Evolutionary conservation across 2,113 vertebrate species (phyloP).

Genomic region (Aegotheles bennettii): DNA sequence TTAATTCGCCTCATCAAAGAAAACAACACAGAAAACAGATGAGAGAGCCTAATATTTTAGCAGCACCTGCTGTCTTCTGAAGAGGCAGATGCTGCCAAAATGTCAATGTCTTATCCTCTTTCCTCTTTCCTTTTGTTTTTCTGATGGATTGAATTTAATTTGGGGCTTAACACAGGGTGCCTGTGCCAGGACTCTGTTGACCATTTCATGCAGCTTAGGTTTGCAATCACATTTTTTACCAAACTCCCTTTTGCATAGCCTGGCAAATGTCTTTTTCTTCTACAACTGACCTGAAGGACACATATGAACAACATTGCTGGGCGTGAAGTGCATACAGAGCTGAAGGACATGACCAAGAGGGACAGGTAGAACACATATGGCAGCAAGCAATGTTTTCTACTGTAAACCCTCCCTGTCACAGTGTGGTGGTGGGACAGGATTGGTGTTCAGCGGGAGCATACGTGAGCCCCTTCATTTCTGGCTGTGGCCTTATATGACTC

Average conservation of each 20-base stretch:
- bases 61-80: background rate
- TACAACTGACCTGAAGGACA: background rate
- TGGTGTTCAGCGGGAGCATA: fast-evolving
- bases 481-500: background rate
- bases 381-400: fast-evolving
- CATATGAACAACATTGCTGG: background rate
- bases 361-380: fast-evolving
- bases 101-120: background rate
- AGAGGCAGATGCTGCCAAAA: constrained; percentile 1
- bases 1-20: background rate
- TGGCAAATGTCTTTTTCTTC: background rate
- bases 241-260: background rate
- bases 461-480: background rate
- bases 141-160: background rate
- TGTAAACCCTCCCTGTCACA: background rate
- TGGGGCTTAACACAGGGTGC: background rate
- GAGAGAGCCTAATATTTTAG: constrained; percentile 20
- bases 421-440: background rate
- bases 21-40: constrained; percentile 9
- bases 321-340: background rate
- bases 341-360: background rate
- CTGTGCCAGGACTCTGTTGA: background rate
- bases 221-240: background rate
- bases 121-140: background rate
- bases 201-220: background rate